A percentile compares a stretch with the other conserved stretches of the same genome.
These are phyloP conservation scores for Hydra vulgaris DNA, from an alignment of 30 jellyfish, hydroid and myxozoan species.

Conservation along the genomic window DNA sequence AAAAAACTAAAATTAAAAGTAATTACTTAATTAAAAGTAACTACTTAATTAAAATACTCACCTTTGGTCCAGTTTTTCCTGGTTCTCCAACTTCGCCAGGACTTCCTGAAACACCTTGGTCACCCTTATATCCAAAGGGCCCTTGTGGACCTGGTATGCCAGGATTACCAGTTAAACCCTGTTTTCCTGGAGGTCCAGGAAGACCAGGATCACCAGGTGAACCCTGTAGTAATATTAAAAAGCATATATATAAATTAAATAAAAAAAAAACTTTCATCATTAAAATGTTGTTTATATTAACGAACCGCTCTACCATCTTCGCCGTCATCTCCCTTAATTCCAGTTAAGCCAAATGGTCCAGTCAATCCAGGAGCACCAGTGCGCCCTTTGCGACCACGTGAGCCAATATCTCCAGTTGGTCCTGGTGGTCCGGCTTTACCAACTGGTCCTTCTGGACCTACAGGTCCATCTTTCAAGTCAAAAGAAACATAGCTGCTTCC, in stretches of 20 bases:
- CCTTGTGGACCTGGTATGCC: conserved; percentile 96
- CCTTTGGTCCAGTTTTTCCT: conserved; percentile 61
- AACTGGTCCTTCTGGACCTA: conserved; percentile 94
- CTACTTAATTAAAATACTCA: background rate
- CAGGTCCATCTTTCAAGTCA: conserved; percentile 30
- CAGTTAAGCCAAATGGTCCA: conserved; percentile 80
- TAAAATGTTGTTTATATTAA: background rate
- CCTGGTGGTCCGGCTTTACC: conserved; percentile 95
- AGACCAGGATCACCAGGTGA: conserved; percentile 66
- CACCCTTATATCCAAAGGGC: conserved; percentile 81
- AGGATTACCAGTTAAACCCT: conserved; percentile 69
- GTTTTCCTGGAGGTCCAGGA: conserved; percentile 54
- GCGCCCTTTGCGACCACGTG: conserved; percentile 76
- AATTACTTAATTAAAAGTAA: no score
- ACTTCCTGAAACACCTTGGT: conserved; percentile 63
- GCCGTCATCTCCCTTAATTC: conserved; percentile 71
- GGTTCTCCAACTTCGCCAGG: conserved; percentile 75
- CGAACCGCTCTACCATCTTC: conserved; percentile 58
- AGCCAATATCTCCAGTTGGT: conserved; percentile 66
- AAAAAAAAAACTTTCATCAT: background rate
- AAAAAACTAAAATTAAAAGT: no score
- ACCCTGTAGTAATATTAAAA: conserved; percentile 39
- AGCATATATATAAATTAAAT: background rate
- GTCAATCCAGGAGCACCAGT: conserved; percentile 55
- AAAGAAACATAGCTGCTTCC: conserved; percentile 37